Percentiles rank a stretch among this genome's conserved stretches.
Evolutionary conservation across 2,113 vertebrate genomes (phyloP).

Genomic region (Octodon degus): DNA sequence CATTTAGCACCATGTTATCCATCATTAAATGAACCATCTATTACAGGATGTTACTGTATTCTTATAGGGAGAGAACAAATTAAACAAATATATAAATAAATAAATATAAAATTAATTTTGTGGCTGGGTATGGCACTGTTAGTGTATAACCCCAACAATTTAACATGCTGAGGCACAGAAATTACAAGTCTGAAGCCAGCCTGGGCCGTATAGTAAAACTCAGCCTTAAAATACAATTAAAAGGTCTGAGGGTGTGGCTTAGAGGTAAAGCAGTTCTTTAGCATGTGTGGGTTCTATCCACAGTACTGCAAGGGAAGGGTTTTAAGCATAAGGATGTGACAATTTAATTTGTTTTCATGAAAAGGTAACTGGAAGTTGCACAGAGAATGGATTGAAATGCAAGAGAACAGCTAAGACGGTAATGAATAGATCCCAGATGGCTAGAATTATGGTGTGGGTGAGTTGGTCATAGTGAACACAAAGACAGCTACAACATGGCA

Average conservation of each 20-base stretch:
- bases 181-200: not conserved
- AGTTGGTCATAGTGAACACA: not conserved
- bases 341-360: slow-evolving; percentile 14
- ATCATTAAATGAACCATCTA: not conserved
- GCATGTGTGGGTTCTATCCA: not conserved
- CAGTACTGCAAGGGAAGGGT: not conserved
- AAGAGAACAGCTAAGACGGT: not conserved
- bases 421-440: not conserved
- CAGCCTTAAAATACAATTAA: not conserved
- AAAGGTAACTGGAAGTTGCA: not conserved
- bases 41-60: not conserved
- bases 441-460: not conserved
- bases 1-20: not conserved
- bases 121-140: not conserved
- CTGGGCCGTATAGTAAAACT: not conserved
- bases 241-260: not conserved
- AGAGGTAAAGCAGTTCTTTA: not conserved
- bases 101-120: not conserved
- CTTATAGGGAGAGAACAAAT: not conserved
- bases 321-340: not conserved
- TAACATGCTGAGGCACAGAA: not conserved
- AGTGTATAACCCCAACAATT: not conserved
- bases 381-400: slow-evolving; percentile 20
- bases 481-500: not conserved
- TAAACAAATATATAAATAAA: not conserved